phyloP scores from a whole-genome alignment of 2,888 invertebrate species.

The Scaptomyza parva region DNA sequence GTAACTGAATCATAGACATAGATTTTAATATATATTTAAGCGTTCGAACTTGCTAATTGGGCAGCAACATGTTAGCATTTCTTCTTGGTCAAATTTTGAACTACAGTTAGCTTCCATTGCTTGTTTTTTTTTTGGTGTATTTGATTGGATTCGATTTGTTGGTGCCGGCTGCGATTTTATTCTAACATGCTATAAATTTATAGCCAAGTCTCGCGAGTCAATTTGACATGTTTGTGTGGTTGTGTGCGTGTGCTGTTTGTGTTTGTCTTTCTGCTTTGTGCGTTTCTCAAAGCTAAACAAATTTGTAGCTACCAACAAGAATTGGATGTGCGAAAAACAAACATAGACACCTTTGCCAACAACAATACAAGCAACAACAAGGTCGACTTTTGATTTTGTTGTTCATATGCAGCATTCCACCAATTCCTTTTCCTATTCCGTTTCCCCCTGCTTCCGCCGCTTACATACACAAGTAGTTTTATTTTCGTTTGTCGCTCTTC shows the following conservation, averaged over 20 bases:
- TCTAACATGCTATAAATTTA: constrained; percentile 46
- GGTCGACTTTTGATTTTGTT: constrained; percentile 44
- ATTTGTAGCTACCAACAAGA: constrained; percentile 36
- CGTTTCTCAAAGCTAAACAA: constrained; percentile 42
- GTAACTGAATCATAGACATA: constrained; percentile 31
- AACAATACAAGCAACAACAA: constrained; percentile 25
- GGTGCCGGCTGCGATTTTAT: constrained; percentile 33
- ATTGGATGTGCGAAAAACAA: constrained; percentile 58
- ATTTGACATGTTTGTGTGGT: constrained; percentile 4
- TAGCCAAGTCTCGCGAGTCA: constrained; percentile 20
- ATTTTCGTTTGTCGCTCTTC: constrained; percentile 29
- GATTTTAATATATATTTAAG: neutral
- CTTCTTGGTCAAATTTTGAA: neutral
- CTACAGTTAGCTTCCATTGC: constrained; percentile 6
- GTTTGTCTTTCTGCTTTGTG: constrained; percentile 10
- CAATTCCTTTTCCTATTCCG: constrained; percentile 19
- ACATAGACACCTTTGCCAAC: constrained; percentile 19
- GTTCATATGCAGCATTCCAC: constrained; percentile 42
- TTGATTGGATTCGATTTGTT: constrained; percentile 23
- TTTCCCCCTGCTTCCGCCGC: constrained; percentile 5
- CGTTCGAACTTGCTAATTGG: constrained; percentile 37
- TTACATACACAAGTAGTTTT: constrained; percentile 9
- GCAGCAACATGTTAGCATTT: constrained; percentile 51
- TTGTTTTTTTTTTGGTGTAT: constrained; percentile 10
- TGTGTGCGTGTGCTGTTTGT: too few species aligned